Evolutionary conservation across 2,113 vertebrate genomes (phyloP).

Genomic region (Cheirogaleus medius): DNA sequence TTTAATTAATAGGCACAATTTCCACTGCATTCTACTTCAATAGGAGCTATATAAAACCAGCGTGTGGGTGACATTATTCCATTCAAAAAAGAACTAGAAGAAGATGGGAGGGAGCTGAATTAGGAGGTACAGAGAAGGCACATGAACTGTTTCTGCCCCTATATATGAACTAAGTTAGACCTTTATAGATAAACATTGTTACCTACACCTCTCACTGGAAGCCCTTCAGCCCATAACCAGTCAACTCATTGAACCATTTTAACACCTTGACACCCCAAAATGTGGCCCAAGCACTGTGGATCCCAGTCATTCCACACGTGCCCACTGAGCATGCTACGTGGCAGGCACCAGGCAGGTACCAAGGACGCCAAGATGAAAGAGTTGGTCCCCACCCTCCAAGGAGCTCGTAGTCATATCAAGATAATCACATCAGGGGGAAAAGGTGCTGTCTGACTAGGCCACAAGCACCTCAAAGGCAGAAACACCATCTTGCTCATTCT

Average conservation of each 20-base stretch:
- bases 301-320: background rate
- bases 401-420: background rate
- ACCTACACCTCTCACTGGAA: background rate
- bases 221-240: background rate
- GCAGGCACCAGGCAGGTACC: background rate
- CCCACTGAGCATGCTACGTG: background rate
- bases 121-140: background rate
- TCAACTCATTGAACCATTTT: background rate
- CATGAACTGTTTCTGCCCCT: background rate
- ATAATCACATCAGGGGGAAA: background rate
- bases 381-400: background rate
- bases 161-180: background rate
- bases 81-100: conserved; percentile 69
- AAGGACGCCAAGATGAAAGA: background rate
- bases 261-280: background rate
- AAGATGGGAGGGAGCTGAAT: background rate
- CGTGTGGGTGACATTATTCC: conserved; percentile 70
- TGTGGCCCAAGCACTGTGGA: background rate
- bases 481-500: background rate
- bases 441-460: background rate
- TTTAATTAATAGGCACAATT: conserved; percentile 75
- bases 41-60: conserved; percentile 71
- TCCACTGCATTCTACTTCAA: conserved; percentile 51
- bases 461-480: background rate
- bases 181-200: conserved; percentile 33